These are phyloP conservation scores for Uloborus diversus DNA, from an alignment of 1,140 invertebrate genomes.

Conservation along the genomic window DNA sequence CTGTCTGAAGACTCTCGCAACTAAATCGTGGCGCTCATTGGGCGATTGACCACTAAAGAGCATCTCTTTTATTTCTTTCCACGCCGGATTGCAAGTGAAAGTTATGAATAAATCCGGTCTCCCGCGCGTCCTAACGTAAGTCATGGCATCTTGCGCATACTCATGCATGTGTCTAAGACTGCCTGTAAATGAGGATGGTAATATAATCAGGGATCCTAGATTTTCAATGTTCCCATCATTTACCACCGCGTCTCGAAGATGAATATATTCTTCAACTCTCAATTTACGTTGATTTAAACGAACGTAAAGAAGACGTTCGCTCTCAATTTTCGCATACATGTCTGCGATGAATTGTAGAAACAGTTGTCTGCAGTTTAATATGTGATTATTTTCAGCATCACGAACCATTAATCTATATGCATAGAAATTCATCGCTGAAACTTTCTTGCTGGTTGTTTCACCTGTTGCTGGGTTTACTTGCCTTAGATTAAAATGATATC, in stretches of 20 bases:
- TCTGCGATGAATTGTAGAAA: background rate
- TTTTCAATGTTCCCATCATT: slow-evolving; percentile 8
- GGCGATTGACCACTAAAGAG: slow-evolving; percentile 33
- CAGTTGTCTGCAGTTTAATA: background rate
- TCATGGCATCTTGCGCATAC: slow-evolving; percentile 62
- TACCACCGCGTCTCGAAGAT: slow-evolving; percentile 58
- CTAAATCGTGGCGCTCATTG: too few relatives aligned
- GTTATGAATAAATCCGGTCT: slow-evolving; percentile 67
- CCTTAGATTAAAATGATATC: background rate
- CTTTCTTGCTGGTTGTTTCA: background rate
- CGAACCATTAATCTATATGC: background rate
- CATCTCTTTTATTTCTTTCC: slow-evolving; percentile 38
- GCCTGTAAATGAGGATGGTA: slow-evolving; percentile 35
- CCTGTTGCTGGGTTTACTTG: background rate
- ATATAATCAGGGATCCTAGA: background rate
- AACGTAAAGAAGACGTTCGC: slow-evolving; percentile 61
- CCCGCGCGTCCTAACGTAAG: slow-evolving; percentile 62
- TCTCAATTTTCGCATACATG: slow-evolving; percentile 58
- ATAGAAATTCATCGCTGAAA: background rate
- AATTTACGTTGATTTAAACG: slow-evolving; percentile 60
- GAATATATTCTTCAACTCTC: slow-evolving; percentile 58
- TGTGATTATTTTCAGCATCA: background rate
- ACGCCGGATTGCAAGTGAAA: slow-evolving; percentile 56
- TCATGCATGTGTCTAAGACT: slow-evolving; percentile 47
- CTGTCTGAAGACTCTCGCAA: too few relatives aligned